Evolutionary conservation across 2,888 invertebrate genomes (phyloP).

Genomic region (Hofmannophila pseudospretella): DNA sequence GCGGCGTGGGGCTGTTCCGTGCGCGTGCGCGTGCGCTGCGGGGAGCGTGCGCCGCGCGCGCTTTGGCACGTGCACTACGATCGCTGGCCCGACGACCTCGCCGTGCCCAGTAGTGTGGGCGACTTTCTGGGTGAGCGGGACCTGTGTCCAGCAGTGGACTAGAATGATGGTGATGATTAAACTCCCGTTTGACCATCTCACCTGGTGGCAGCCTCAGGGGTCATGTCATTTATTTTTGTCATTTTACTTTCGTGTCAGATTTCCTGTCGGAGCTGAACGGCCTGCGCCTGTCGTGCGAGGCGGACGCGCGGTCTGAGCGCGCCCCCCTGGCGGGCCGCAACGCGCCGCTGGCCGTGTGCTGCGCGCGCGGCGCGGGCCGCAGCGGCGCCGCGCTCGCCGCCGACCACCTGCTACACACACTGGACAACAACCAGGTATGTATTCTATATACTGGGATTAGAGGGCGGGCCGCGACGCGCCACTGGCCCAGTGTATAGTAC

Average conservation of each 20-base stretch:
- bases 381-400: slow-evolving; percentile 35
- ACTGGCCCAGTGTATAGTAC: too few relatives aligned
- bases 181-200: too few relatives aligned
- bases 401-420: slow-evolving; percentile 35
- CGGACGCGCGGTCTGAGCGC: background rate
- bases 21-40: slow-evolving; percentile 44
- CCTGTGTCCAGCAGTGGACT: too few relatives aligned
- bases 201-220: too few relatives aligned
- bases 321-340: background rate
- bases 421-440: slow-evolving; percentile 46
- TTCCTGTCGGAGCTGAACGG: slow-evolving; percentile 92
- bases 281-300: slow-evolving; percentile 87
- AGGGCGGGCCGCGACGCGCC: too few relatives aligned
- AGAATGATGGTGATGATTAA: too few relatives aligned
- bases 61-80: slow-evolving; percentile 92
- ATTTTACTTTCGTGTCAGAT: slow-evolving; percentile 67
- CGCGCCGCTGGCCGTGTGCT: slow-evolving; percentile 19
- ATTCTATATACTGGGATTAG: too few relatives aligned
- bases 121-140: slow-evolving; percentile 78
- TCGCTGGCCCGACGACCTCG: slow-evolving; percentile 81
- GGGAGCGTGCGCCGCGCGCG: slow-evolving; percentile 48
- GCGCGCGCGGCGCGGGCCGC: slow-evolving; percentile 24
- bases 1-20: slow-evolving; percentile 60
- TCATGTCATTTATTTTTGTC: background rate
- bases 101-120: slow-evolving; percentile 80